Evolutionary conservation across 2,888 invertebrate species (phyloP).

Genomic region (Lasioglossum zephyrum): DNA sequence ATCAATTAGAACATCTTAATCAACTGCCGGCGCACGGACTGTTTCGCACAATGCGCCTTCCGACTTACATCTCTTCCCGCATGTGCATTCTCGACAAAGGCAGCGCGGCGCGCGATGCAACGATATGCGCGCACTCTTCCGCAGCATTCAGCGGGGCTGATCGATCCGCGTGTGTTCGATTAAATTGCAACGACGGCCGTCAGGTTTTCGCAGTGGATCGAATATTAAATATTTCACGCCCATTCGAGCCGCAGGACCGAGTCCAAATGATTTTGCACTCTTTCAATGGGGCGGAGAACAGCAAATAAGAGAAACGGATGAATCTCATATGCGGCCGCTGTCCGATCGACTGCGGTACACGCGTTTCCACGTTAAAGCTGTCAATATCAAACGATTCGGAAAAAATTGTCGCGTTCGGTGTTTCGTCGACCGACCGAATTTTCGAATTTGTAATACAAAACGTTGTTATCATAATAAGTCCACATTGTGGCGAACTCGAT

Average conservation of each 20-base stretch:
- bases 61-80: not conserved
- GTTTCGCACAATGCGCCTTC: constrained; percentile 21
- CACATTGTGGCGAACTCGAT: constrained; percentile 4
- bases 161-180: constrained; percentile 69
- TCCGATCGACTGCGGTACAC: constrained; percentile 1
- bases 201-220: constrained; percentile 48
- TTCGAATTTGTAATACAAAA: constrained; percentile 5
- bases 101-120: constrained; percentile 16
- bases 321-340: constrained; percentile 22
- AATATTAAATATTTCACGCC: constrained; percentile 63
- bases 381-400: constrained; percentile 19
- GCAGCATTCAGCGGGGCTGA: constrained; percentile 40
- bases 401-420: constrained; percentile 22
- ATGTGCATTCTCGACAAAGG: constrained; percentile 34
- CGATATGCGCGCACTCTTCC: constrained; percentile 46
- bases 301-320: constrained; percentile 14
- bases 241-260: not conserved
- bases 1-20: constrained; percentile 52
- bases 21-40: constrained; percentile 18
- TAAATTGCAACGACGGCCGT: constrained; percentile 64
- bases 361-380: constrained; percentile 3
- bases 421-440: not conserved
- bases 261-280: constrained; percentile 16
- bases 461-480: constrained; percentile 23
- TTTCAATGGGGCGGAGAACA: not conserved